These are phyloP conservation scores for Conus ventricosus DNA, from an alignment of 1,140 invertebrate species.

Conservation along the genomic window DNA sequence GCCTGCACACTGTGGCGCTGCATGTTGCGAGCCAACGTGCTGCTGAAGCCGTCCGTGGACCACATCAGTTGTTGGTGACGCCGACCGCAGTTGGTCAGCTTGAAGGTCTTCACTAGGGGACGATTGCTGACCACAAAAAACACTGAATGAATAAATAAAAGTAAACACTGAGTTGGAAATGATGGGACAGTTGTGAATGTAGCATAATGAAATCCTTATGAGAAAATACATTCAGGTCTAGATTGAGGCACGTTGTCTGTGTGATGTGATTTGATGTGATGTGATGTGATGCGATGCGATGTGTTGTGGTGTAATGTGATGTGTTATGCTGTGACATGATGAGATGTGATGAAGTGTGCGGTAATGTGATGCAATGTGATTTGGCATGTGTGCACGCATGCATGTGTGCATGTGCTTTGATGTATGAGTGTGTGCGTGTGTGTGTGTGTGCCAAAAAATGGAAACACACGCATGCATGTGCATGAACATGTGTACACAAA, in stretches of 20 bases:
- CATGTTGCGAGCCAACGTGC: not conserved
- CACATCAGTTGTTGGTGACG: conserved; percentile 74
- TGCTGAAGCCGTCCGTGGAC: conserved; percentile 65
- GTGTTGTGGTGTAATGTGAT: too few relatives aligned
- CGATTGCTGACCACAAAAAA: conserved; percentile 58
- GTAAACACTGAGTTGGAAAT: not conserved
- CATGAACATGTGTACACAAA: not conserved
- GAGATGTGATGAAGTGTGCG: too few relatives aligned
- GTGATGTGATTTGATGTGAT: too few relatives aligned
- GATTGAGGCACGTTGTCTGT: too few relatives aligned
- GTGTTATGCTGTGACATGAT: too few relatives aligned
- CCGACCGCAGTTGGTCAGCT: conserved; percentile 72
- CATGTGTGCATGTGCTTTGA: not conserved
- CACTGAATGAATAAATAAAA: not conserved
- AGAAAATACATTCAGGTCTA: too few relatives aligned
- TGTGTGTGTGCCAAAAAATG: too few relatives aligned
- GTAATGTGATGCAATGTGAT: too few relatives aligned
- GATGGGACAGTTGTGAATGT: not conserved
- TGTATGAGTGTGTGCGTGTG: too few relatives aligned
- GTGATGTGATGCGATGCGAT: too few relatives aligned
- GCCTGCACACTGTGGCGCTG: not conserved
- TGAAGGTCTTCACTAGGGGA: conserved; percentile 66
- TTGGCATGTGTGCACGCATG: not conserved
- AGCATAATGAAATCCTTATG: not conserved
- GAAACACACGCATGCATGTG: not conserved